These are phyloP conservation scores for Trichomycterus rosablanca DNA, from an alignment of 2,113 vertebrate species.

Conservation along the genomic window DNA sequence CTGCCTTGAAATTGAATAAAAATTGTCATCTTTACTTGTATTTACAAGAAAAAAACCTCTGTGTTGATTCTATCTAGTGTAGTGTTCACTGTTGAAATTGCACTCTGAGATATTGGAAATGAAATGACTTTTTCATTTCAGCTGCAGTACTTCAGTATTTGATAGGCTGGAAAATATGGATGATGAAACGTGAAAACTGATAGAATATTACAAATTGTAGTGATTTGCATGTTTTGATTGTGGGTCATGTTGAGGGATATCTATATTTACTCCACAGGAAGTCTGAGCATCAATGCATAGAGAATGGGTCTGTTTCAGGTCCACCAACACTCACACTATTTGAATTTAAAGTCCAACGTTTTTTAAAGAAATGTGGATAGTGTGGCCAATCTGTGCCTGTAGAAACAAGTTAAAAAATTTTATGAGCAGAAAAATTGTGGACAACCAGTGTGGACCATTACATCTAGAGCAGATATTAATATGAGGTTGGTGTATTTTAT, in stretches of 20 bases:
- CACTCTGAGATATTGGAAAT: constrained; percentile 39
- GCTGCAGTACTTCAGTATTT: constrained; percentile 38
- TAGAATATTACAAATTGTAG: constrained; percentile 60
- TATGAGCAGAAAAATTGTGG: no score
- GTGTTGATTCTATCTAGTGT: constrained; percentile 33
- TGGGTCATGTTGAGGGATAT: constrained; percentile 43
- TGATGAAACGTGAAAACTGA: constrained; percentile 54
- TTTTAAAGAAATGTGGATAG: neutral
- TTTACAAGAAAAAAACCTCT: constrained; percentile 40
- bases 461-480: no score
- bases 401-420: neutral
- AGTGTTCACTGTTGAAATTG: constrained; percentile 39
- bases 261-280: constrained; percentile 39
- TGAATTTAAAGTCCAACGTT: neutral
- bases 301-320: constrained; percentile 36
- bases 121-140: constrained; percentile 42
- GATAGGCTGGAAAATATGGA: constrained; percentile 41
- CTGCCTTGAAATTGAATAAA: constrained; percentile 71
- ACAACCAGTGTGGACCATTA: no score
- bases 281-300: constrained; percentile 39
- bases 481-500: no score
- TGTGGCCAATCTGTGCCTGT: neutral
- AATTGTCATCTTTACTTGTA: constrained; percentile 62
- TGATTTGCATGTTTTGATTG: constrained; percentile 63
- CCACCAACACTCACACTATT: constrained; percentile 1